Percentiles rank a stretch among this genome's conserved stretches.
These are phyloP conservation scores for Scophthalmus maximus DNA, from an alignment of 2,113 vertebrate species.

Conservation along the genomic window DNA sequence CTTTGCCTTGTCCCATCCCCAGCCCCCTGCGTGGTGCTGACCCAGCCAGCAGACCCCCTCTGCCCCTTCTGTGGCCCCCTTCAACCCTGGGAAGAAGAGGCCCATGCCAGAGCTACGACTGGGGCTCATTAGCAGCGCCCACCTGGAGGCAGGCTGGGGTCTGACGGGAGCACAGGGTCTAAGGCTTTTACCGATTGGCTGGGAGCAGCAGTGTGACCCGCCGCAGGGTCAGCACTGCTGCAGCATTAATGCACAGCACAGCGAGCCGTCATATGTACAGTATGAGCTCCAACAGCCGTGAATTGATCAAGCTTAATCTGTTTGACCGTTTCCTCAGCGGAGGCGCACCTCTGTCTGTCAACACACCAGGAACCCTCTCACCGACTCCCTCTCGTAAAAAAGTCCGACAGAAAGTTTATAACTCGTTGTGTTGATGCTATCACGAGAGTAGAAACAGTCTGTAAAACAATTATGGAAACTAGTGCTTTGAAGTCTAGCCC, in stretches of 20 bases:
- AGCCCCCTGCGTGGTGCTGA: constrained; percentile 77
- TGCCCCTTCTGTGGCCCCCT: constrained; percentile 57
- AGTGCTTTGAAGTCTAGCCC: constrained; percentile 46
- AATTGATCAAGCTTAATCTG: constrained; percentile 62
- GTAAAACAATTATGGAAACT: constrained; percentile 53
- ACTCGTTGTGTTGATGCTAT: constrained; percentile 51
- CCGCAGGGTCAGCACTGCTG: constrained; percentile 69
- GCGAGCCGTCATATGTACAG: constrained; percentile 41
- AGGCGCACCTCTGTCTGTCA: constrained; percentile 39
- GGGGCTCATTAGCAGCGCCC: constrained; percentile 88
- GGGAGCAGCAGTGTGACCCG: constrained; percentile 78
- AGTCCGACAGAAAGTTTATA: constrained; percentile 33
- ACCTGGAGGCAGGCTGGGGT: constrained; percentile 85
- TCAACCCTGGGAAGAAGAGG: constrained; percentile 82
- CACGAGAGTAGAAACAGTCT: constrained; percentile 20
- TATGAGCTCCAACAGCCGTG: constrained; percentile 42
- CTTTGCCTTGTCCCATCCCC: constrained; percentile 65
- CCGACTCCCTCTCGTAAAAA: constrained; percentile 39
- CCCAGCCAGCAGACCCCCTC: constrained; percentile 69
- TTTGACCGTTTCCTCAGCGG: constrained; percentile 68
- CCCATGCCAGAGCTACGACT: constrained; percentile 76
- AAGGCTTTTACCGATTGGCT: constrained; percentile 86
- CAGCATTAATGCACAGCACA: constrained; percentile 28
- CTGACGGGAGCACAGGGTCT: constrained; percentile 75
- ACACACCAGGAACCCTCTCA: constrained; percentile 24